These are phyloP conservation scores for Grammomys surdaster DNA, from an alignment of 2,113 vertebrate species.

Conservation along the genomic window DNA sequence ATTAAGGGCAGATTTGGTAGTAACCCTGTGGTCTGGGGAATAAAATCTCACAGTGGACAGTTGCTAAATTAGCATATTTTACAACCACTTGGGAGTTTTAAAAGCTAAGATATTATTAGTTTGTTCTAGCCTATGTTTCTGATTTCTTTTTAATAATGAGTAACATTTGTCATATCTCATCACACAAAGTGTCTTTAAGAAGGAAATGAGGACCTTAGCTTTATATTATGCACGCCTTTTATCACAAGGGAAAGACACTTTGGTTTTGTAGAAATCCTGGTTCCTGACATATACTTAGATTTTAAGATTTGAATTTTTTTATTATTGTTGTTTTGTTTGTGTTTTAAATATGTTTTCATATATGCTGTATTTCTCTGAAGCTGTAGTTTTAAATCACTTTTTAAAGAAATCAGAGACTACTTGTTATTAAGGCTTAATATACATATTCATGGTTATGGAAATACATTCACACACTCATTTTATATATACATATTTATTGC, in stretches of 20 bases:
- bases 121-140: constrained; percentile 57
- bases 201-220: constrained; percentile 57
- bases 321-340: constrained; percentile 70
- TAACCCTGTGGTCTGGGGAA: not conserved
- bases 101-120: not conserved
- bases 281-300: constrained; percentile 86
- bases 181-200: constrained; percentile 85
- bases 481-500: not conserved
- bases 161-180: constrained; percentile 71
- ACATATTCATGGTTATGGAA: not conserved
- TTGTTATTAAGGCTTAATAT: not conserved
- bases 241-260: constrained; percentile 77
- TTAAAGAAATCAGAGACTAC: not conserved
- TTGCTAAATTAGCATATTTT: not conserved
- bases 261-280: constrained; percentile 85
- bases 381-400: not conserved
- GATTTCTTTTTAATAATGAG: constrained; percentile 86
- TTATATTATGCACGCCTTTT: constrained; percentile 67
- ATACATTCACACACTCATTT: not conserved
- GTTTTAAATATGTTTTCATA: constrained; percentile 93
- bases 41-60: not conserved
- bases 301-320: constrained; percentile 87
- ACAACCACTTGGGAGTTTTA: not conserved
- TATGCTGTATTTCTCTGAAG: constrained; percentile 93
- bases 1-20: not conserved